Percentiles rank a stretch among this genome's conserved stretches.
phyloP scores from a whole-genome alignment of 1,140 invertebrate species.

The Neotoxoptera formosana region DNA sequence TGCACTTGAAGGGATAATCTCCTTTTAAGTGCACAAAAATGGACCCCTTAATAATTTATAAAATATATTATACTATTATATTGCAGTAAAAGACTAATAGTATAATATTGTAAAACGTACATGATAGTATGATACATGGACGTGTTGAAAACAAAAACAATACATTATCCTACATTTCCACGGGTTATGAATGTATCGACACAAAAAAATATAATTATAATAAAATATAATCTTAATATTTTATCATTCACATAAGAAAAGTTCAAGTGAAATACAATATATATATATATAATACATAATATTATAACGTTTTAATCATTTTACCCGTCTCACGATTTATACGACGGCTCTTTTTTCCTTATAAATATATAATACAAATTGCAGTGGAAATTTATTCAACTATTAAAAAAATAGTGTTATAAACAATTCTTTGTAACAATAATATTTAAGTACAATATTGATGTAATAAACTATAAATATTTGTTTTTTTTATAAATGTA shows the following conservation, averaged over 20 bases:
- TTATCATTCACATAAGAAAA: no score
- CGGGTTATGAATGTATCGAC: no score
- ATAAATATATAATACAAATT: no score
- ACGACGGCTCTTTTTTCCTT: no score
- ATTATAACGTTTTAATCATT: no score
- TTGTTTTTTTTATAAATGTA: background rate
- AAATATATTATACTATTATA: background rate
- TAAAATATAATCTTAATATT: no score
- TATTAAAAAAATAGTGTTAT: background rate
- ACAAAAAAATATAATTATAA: no score
- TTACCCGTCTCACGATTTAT: no score
- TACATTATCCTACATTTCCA: background rate
- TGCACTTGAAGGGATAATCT: constrained; percentile 46
- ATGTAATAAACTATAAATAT: background rate
- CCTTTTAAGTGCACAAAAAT: constrained; percentile 43
- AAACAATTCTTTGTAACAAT: background rate
- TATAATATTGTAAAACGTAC: background rate
- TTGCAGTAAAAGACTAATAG: background rate
- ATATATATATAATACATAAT: no score
- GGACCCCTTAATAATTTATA: background rate
- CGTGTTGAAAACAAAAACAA: background rate
- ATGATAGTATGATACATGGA: background rate
- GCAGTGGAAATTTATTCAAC: background rate
- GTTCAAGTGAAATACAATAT: no score
- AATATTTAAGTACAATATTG: background rate